Base-by-base conservation (phyloP, 2,113 vertebrate species). In the Plotosus lineatus region DNA sequence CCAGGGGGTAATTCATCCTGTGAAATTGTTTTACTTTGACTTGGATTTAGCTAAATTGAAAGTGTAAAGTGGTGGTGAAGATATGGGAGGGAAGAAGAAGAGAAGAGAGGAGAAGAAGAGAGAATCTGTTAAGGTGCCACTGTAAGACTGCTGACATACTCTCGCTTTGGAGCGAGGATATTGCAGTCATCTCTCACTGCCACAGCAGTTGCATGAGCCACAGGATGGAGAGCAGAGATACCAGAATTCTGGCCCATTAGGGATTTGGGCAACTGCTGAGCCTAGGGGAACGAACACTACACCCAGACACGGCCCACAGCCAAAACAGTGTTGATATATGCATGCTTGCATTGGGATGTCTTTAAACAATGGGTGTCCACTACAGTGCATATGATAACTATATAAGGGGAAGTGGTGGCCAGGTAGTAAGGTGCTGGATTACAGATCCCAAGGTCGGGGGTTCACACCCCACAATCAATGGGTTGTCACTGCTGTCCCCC, bases 211-310 rank as follows among this genome's bases (percentile, higher is more conserved):
- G 82, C 44, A 75, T 85, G 48, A 89, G 85, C 81, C 79, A 87
- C 82, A 85, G 90, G 81, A 63, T 77, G 83, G 50, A 86, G 88
- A 90, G 87, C 89, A 86, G 78, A 78, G 76, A 86, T 76, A 38
- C 75, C 75, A 85, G 86, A 82, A 51, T 86, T 82, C 78, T 56
- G 79, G 81, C 63, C 78, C 81, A 82, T 85, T 79, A 83, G 83
- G 81, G 85, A 86, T 68, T 71, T 83, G 83, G 83, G 78, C 80
- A 86, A 85, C 75, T 75, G 72, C 85, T 83, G 75, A 83, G 81
- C 85, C 85, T 83, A 75, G 56, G 78, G 85, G 83, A 86, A 75
- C 80, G 72, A 85, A 85, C 63, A 84, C 77, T 86, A 78, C 81
- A 83, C 78, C 80, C 78, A 85, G 81, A 84, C 78, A 78, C 61